Percentiles rank a stretch among this genome's conserved stretches.
Conservation (phyloP, 1,140 invertebrate genomes). For the Achroia grisella region DNA sequence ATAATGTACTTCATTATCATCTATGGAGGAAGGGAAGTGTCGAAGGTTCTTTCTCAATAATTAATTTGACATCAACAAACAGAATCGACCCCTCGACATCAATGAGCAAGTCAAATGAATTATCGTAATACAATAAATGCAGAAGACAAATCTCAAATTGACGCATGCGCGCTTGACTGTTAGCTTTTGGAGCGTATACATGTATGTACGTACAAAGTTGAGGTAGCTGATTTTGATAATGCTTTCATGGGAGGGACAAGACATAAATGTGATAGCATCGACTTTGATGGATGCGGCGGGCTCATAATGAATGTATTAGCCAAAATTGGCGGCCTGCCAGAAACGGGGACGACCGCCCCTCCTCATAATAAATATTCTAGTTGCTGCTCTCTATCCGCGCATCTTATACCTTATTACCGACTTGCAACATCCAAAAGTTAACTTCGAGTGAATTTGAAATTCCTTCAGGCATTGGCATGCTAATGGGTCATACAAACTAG, state of each 20-base stretch:
- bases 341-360: neutral
- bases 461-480: slow-evolving; percentile 24
- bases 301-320: slow-evolving; percentile 7
- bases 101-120: slow-evolving; percentile 69
- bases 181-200: slow-evolving; percentile 41
- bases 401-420: neutral
- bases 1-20: slow-evolving; percentile 9
- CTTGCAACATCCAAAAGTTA: slow-evolving; percentile 24
- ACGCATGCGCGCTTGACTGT: slow-evolving; percentile 28
- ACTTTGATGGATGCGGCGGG: slow-evolving; percentile 8
- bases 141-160: slow-evolving; percentile 12
- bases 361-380: neutral
- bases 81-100: slow-evolving; percentile 53
- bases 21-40: slow-evolving; percentile 32
- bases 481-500: slow-evolving; percentile 9
- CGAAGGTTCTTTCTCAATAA: slow-evolving; percentile 46
- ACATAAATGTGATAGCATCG: neutral
- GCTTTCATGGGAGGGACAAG: slow-evolving; percentile 3
- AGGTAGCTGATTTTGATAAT: slow-evolving; percentile 7
- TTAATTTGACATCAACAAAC: slow-evolving; percentile 32
- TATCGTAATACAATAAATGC: slow-evolving; percentile 45
- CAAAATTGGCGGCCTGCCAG: slow-evolving; percentile 6
- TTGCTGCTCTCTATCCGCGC: neutral
- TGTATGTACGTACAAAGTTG: neutral
- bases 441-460: slow-evolving; percentile 12